Evolutionary conservation across 1,140 invertebrate species (phyloP).

Genomic region (Hyles euphorbiae): DNA sequence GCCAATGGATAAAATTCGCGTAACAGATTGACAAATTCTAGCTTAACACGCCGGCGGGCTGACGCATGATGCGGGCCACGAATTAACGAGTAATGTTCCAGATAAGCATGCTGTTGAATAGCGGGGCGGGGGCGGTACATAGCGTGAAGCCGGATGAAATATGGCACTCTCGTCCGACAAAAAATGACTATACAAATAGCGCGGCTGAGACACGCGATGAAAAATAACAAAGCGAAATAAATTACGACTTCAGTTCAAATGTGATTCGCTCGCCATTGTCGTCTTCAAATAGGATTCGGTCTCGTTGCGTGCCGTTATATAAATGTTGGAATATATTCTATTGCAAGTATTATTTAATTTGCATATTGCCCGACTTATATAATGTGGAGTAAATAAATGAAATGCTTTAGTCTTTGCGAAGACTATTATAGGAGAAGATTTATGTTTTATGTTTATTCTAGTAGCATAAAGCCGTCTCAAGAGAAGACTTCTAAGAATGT

Average conservation of each 20-base stretch:
- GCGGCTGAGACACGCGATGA: conserved; percentile 38
- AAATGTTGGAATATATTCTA: too few relatives aligned
- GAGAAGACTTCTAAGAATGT: too few relatives aligned
- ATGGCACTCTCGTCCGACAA: conserved; percentile 28
- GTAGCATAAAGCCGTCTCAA: too few relatives aligned
- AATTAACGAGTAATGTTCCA: conserved; percentile 29
- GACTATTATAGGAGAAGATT: too few relatives aligned
- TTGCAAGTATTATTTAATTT: too few relatives aligned
- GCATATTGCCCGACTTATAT: too few relatives aligned
- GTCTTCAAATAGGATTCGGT: neutral
- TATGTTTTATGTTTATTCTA: too few relatives aligned
- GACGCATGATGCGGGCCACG: conserved; percentile 23
- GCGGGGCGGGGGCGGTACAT: conserved; percentile 12
- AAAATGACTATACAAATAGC: conserved; percentile 36
- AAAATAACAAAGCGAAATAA: conserved; percentile 52
- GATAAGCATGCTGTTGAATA: conserved; percentile 24
- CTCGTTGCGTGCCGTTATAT: too few relatives aligned
- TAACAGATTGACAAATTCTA: conserved; percentile 33
- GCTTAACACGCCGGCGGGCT: conserved; percentile 24
- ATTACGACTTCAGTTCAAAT: conserved; percentile 39
- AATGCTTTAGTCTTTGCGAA: too few relatives aligned
- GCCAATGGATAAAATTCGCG: conserved; percentile 19
- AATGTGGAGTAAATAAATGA: too few relatives aligned
- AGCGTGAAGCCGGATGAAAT: conserved; percentile 29
- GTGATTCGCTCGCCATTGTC: conserved; percentile 32